A percentile compares a stretch with the other conserved stretches of the same genome.
Conservation (phyloP, 2,113 vertebrate genomes). For the Xerus inauris region DNA sequence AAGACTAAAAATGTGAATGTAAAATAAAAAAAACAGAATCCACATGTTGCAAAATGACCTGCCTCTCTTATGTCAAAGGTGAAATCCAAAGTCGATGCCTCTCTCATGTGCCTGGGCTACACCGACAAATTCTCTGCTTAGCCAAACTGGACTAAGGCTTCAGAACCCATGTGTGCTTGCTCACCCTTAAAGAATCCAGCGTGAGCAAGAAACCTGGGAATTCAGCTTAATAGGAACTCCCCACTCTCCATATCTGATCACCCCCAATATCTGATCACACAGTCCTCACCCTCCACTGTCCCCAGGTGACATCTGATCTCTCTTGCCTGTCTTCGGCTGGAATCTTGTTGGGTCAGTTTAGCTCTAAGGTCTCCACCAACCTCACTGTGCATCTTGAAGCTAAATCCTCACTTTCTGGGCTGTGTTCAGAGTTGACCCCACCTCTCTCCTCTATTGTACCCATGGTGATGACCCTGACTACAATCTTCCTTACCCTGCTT, state of each 20-base stretch:
- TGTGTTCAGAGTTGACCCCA: neutral
- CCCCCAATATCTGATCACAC: too few species aligned
- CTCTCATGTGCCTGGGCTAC: neutral
- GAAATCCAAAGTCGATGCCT: too few species aligned
- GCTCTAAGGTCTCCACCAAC: neutral
- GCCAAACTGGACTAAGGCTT: neutral
- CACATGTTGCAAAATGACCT: neutral
- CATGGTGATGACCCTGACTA: fast-evolving
- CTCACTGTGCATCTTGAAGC: too few species aligned
- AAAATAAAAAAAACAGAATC: too few species aligned
- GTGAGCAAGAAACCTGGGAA: neutral
- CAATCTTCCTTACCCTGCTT: neutral
- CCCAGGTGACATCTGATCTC: neutral
- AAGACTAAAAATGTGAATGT: neutral
- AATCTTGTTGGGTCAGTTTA: neutral
- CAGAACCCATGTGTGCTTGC: neutral
- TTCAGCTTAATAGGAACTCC: neutral
- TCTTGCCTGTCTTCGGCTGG: neutral
- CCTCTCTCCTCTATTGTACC: neutral
- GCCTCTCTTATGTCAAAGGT: neutral
- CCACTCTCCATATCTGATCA: too few species aligned
- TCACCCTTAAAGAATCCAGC: neutral
- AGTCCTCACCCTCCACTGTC: neutral
- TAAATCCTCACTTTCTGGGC: neutral
- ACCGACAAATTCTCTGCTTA: neutral